Evolutionary conservation across 2,113 vertebrate species (phyloP), one percentile per base, ranked within the genome.

Genomic region (Phainopepla nitens): DNA sequence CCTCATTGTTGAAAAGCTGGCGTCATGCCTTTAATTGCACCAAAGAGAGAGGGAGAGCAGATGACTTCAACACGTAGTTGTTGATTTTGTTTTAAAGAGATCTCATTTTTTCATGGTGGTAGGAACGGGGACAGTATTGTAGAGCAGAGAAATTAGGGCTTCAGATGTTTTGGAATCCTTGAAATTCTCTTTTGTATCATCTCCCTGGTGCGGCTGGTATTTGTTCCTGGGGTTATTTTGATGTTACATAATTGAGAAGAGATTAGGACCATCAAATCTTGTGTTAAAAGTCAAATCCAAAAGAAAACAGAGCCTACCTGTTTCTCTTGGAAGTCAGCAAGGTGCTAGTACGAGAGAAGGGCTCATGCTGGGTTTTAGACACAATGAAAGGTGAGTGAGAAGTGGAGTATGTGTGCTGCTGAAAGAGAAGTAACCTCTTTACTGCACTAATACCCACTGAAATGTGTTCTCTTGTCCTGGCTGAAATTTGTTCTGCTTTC

Each of bases 71-170:
- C 50, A 41, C 0, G 0, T 64, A 54, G 49, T 49, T 89, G 93
- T 62, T 89, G 49, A 51, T 91, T 91, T 85, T 85, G 90, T 87
- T 94, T 85, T 91, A 87, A 94, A 93, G 78, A 82, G 25, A 1
- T 76, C 75, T 79, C 69, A 27, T 65, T 80, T 72, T 76, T 56
- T 65, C 3, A 1, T 35, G 53, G 66, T 69, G 82, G 45, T 50
- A 58, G 58, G 50, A 82, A 23, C 0, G 1, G 73, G 56, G 17
- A 45, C 20, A 64, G 16, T 61, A 14, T 57, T 82, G 42, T 56
- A 54, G 69, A 79, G 41, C 42, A 33, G 41, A 69, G 65, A 87
- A 92, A 69, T 88, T 29, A 60, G 47, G 42, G 33, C 54, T 93
- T 90, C 18, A 29, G 62, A 23, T 76, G 57, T 44, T 65, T 90